Evolutionary conservation across 2,113 vertebrate species (phyloP).

Genomic region (Gobius niger): DNA sequence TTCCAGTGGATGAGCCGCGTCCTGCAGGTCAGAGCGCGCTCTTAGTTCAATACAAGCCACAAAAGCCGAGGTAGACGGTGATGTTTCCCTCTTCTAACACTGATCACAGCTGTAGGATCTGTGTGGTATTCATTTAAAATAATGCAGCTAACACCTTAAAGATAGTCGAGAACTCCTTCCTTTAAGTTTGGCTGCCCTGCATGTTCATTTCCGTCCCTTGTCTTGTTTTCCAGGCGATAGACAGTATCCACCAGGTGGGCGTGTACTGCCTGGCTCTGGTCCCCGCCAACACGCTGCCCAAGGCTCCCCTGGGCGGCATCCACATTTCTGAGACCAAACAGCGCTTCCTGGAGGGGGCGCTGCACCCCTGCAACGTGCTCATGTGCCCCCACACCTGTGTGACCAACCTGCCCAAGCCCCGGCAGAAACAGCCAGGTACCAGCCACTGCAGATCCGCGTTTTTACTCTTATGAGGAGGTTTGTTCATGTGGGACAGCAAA

Average conservation of each 20-base stretch:
- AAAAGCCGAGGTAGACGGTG: too few species aligned
- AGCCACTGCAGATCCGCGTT: background rate
- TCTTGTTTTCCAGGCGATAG: conserved; percentile 82
- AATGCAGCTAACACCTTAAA: too few species aligned
- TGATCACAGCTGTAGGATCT: too few species aligned
- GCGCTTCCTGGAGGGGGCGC: conserved; percentile 89
- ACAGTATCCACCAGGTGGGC: conserved; percentile 97
- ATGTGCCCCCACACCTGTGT: conserved; percentile 97
- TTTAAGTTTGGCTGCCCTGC: background rate
- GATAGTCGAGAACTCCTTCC: too few species aligned
- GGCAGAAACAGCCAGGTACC: conserved; percentile 93
- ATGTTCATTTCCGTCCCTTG: background rate
- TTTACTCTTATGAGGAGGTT: too few species aligned
- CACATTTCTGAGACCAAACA: conserved; percentile 96
- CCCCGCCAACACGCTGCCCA: conserved; percentile 96
- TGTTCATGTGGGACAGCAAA: too few species aligned
- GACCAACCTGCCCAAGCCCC: conserved; percentile 93
- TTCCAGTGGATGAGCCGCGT: conserved; percentile 99
- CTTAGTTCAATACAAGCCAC: too few species aligned
- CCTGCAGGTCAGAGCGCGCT: conserved; percentile 81
- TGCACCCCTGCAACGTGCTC: conserved; percentile 93
- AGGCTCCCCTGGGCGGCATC: conserved; percentile 92
- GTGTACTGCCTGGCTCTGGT: conserved; percentile 95
- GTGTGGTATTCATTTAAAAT: too few species aligned
- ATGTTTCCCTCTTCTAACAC: too few species aligned